These are phyloP conservation scores for Sardinella longiceps DNA, from an alignment of 2,797 vertebrate genomes.

Conservation along the genomic window DNA sequence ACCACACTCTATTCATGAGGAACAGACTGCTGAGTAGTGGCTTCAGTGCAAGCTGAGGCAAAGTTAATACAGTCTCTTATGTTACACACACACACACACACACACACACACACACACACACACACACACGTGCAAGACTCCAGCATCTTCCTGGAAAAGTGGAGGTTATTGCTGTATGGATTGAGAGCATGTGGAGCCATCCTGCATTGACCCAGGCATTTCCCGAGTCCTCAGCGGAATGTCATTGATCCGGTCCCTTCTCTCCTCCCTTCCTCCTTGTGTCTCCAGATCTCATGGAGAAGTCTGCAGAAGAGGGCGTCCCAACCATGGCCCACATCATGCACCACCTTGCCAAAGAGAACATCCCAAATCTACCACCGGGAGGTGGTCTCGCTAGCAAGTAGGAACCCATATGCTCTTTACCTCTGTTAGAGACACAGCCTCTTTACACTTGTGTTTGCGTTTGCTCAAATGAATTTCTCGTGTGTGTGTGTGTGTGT, in stretches of 20 bases:
- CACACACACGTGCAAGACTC: background rate
- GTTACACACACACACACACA: background rate
- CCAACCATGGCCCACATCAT: slow-evolving; percentile 96
- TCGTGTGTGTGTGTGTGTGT: background rate
- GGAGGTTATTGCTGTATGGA: background rate
- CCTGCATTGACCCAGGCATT: slow-evolving; percentile 16
- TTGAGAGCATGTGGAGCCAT: background rate
- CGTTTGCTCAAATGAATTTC: slow-evolving; percentile 24
- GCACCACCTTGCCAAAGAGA: slow-evolving; percentile 93
- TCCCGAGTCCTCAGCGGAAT: background rate
- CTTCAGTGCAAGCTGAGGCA: background rate
- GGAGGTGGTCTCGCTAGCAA: slow-evolving; percentile 99
- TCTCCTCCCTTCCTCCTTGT: background rate
- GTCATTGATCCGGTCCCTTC: background rate
- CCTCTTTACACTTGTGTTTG: background rate
- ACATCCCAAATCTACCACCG: slow-evolving; percentile 95
- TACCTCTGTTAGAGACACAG: background rate
- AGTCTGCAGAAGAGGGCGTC: slow-evolving; percentile 88
- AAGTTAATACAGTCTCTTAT: background rate
- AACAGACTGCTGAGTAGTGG: background rate
- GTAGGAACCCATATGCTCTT: slow-evolving; percentile 66
- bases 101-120: too few relatives aligned
- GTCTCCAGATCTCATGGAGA: slow-evolving; percentile 89
- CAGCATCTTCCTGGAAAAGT: background rate
- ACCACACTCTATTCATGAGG: background rate